Base-by-base conservation (phyloP, 1,140 invertebrate species). In the Brachionus plicatilis region DNA sequence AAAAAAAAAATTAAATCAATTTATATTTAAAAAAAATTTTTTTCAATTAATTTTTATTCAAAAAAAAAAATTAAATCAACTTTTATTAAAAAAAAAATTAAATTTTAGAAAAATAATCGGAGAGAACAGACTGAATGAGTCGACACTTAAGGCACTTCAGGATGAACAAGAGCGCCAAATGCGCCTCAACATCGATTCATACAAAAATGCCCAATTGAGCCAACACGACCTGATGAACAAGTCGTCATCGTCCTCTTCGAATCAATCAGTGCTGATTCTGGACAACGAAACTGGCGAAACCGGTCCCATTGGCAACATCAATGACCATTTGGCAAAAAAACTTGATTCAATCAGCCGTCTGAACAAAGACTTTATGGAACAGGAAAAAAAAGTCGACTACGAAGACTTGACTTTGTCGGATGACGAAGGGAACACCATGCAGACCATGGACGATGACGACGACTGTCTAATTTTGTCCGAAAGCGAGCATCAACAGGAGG, bases 101-200 rank as follows among this genome's bases (percentile, higher is more conserved):
- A 43, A 37, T 43, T 17, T 17, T 17, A 80, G 53, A 24, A 82
- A 82, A 82, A 82, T 82, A 9, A 29, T 82, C 8, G 53, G 37
- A 29, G 79, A 82, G 33, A 47, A 82, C 12, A 60, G 60, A 65
- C 27, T 82, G 5, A 82, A 82, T 33, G 79, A 82, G 20, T 60
- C 79, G 2, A 82, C 79, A 14, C 43, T 82, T n/a, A 60, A 47
- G 27, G 79, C 79, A 7, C 41, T 82, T 20, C 53, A 82, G 47
- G 79, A 82, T n/a, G 79, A 82, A 27, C 79, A 82, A 68, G 79
- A 82, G 27, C 53, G 79, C 20, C 79, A 82, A 82, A 82, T 82
- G 65, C 79, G 33, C 24, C 33, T 60, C 17, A 68, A 60, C 27
- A 60, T 65, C 12, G 53, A 82, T 27, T 29, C 33, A 8, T 72